phyloP scores from a whole-genome alignment of 2,113 vertebrate species.

The Ancistrus triradiatus region DNA sequence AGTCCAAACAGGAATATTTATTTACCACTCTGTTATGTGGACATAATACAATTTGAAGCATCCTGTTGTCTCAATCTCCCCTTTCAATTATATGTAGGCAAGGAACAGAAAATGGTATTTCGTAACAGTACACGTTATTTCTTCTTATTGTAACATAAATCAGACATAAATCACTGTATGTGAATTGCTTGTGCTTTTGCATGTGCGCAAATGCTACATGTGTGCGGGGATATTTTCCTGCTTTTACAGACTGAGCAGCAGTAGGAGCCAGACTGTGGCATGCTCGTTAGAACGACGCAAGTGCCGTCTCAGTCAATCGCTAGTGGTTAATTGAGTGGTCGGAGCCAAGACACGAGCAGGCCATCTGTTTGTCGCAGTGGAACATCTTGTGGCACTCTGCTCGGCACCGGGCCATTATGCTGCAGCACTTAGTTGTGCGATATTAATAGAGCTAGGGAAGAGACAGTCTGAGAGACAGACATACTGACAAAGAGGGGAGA shows the following conservation, averaged over 20 bases:
- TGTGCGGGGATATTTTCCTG: conserved; percentile 3
- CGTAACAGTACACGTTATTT: too few relatives aligned
- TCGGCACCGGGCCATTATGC: conserved; percentile 49
- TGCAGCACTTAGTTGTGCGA: conserved; percentile 54
- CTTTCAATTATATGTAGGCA: too few relatives aligned
- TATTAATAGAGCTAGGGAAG: conserved; percentile 68
- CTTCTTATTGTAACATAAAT: too few relatives aligned
- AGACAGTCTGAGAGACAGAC: conserved; percentile 41
- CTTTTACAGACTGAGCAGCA: conserved; percentile 29
- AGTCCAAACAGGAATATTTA: too few relatives aligned
- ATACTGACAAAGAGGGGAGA: conserved; percentile 35
- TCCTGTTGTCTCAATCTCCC: too few relatives aligned
- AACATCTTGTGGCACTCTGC: conserved; percentile 70
- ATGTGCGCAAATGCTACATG: conserved; percentile 1
- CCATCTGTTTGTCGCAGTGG: conserved; percentile 75
- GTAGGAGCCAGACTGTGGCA: conserved; percentile 37
- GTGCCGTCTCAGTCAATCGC: conserved; percentile 63
- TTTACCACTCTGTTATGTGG: too few relatives aligned
- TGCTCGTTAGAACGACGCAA: conserved; percentile 52
- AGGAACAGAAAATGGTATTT: too few relatives aligned
- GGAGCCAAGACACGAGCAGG: conserved; percentile 67
- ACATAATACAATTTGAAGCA: too few relatives aligned
- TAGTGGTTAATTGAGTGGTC: conserved; percentile 72
- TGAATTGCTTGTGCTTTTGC: conserved; percentile 8
- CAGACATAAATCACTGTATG: background rate